Conservation (phyloP, 2,888 invertebrate genomes). For the Athrips mouffetella region DNA sequence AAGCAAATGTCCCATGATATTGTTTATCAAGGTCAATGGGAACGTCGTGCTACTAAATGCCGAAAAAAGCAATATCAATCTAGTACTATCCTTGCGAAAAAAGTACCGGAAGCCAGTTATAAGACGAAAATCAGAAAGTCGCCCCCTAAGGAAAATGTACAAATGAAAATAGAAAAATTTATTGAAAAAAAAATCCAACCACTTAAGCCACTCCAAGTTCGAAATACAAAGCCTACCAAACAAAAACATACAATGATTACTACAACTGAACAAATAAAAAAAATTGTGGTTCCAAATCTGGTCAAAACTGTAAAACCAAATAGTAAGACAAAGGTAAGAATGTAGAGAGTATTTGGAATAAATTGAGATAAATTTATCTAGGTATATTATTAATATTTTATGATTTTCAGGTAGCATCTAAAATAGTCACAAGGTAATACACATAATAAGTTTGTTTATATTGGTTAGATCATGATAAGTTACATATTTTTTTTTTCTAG, state of each 20-base stretch:
- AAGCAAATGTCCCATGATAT: constrained; percentile 56
- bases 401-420: constrained; percentile 47
- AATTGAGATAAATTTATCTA: too few species aligned
- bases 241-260: constrained; percentile 18
- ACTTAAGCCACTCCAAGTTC: constrained; percentile 13
- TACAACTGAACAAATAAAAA: constrained; percentile 16
- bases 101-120: constrained; percentile 4
- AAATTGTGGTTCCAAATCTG: neutral
- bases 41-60: constrained; percentile 37
- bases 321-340: constrained; percentile 10
- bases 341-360: too few species aligned
- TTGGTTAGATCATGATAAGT: neutral
- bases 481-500: constrained; percentile 39
- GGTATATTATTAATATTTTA: neutral
- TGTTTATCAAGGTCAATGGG: constrained; percentile 67
- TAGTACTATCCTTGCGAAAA: neutral
- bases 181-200: constrained; percentile 14
- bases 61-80: constrained; percentile 26
- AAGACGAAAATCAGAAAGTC: constrained; percentile 16
- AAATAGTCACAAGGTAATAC: constrained; percentile 40
- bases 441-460: neutral
- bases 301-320: neutral
- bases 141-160: constrained; percentile 6
- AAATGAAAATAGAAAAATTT: constrained; percentile 24
- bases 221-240: constrained; percentile 17